phyloP scores from a whole-genome alignment of 1,140 invertebrate genomes.

The Manduca sexta region DNA sequence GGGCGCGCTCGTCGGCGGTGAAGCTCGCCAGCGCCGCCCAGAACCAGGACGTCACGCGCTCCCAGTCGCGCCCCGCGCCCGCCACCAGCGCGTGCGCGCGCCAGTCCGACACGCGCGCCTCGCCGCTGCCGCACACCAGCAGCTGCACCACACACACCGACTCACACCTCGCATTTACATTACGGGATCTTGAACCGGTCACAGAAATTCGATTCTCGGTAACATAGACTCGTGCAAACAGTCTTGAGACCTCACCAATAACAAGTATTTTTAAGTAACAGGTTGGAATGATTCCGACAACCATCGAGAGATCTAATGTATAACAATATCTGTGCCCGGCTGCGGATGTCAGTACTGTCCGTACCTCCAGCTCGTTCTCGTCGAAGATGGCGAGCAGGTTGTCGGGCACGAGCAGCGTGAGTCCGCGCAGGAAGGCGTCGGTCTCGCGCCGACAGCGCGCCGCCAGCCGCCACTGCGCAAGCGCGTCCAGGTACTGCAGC shows the following conservation, averaged over 20 bases:
- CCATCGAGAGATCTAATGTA: too few species aligned
- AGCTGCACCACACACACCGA: slow-evolving; percentile 74
- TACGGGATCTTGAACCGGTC: too few species aligned
- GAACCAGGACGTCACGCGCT: slow-evolving; percentile 92
- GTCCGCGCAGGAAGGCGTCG: slow-evolving; percentile 90
- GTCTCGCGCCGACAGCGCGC: slow-evolving; percentile 88
- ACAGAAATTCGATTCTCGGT: too few species aligned
- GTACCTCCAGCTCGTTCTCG: slow-evolving; percentile 95
- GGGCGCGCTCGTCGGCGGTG: slow-evolving; percentile 93
- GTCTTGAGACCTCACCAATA: too few species aligned
- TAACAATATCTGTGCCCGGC: too few species aligned
- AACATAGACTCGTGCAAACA: too few species aligned
- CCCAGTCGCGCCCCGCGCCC: slow-evolving; percentile 88
- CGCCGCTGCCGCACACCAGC: slow-evolving; percentile 93
- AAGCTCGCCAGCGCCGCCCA: slow-evolving; percentile 95
- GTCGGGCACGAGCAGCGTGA: slow-evolving; percentile 93
- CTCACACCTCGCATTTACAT: too few species aligned
- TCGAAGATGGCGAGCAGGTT: slow-evolving; percentile 96
- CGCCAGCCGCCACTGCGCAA: slow-evolving; percentile 91
- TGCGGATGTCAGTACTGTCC: too few species aligned
- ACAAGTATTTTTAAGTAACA: too few species aligned
- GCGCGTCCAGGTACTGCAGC: slow-evolving; percentile 88
- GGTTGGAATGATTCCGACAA: too few species aligned
- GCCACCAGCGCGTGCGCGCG: slow-evolving; percentile 90
- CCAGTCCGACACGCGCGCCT: slow-evolving; percentile 93